Percentiles rank a stretch among this genome's conserved stretches.
Evolutionary conservation across 2,888 invertebrate species (phyloP).

Genomic region (Eupithecia subfuscata): DNA sequence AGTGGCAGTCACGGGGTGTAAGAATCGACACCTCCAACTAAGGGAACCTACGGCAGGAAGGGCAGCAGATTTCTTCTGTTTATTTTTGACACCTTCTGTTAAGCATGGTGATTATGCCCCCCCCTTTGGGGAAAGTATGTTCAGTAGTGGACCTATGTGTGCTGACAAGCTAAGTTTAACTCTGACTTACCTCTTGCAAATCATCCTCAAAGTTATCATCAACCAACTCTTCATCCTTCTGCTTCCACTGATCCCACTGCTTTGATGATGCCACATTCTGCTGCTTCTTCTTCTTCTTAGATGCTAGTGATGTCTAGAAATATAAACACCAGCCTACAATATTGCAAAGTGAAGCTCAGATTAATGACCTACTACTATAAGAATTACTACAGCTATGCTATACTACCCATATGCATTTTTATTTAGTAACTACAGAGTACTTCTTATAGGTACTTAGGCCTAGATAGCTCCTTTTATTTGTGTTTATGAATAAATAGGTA

Average conservation of each 20-base stretch:
- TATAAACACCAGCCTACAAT: not conserved
- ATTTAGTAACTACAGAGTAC: no score
- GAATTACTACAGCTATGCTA: not conserved
- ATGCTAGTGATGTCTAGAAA: constrained; percentile 53
- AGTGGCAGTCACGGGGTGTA: no score
- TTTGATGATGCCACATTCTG: constrained; percentile 71
- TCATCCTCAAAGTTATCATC: constrained; percentile 85
- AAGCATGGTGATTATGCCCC: not conserved
- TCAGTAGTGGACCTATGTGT: not conserved
- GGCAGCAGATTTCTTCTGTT: no score
- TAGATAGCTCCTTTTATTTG: no score
- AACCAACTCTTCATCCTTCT: constrained; percentile 87
- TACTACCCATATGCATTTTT: no score
- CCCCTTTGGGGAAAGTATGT: not conserved
- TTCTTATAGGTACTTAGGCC: no score
- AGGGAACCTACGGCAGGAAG: no score
- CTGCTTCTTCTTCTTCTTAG: constrained; percentile 78
- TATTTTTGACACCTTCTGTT: no score
- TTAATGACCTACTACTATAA: not conserved
- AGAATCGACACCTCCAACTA: no score
- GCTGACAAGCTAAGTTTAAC: constrained; percentile 50
- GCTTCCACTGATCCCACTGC: constrained; percentile 90
- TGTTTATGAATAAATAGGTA: no score
- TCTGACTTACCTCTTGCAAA: constrained; percentile 82
- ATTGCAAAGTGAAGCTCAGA: not conserved